These are phyloP conservation scores for Emmelina monodactyla DNA, from an alignment of 2,888 invertebrate genomes.

Conservation along the genomic window DNA sequence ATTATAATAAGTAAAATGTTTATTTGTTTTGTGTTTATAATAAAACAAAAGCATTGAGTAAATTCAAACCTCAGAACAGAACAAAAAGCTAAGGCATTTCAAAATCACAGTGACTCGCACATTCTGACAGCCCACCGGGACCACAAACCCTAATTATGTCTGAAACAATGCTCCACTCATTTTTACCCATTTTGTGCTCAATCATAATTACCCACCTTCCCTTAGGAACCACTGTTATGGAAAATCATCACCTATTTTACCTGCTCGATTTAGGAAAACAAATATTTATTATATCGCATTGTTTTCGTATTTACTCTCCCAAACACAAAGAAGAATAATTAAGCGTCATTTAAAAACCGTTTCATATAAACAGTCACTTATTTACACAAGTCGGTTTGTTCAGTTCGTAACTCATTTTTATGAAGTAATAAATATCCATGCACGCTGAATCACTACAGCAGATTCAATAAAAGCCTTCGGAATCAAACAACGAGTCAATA, in stretches of 20 bases:
- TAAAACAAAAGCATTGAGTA: too few species aligned
- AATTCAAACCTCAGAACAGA: too few species aligned
- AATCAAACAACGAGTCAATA: conserved; percentile 61
- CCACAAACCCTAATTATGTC: conserved; percentile 62
- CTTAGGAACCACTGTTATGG: conserved; percentile 45
- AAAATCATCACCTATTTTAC: conserved; percentile 40
- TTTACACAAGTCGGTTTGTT: too few species aligned
- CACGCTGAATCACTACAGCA: conserved; percentile 24
- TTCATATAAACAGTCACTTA: too few species aligned
- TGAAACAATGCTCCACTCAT: conserved; percentile 58
- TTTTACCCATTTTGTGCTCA: conserved; percentile 64
- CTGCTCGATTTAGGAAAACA: conserved; percentile 26
- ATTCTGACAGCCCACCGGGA: conserved; percentile 36
- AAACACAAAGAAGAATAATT: too few species aligned
- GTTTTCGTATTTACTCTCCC: too few species aligned
- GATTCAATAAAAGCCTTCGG: conserved; percentile 42
- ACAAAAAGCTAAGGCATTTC: conserved; percentile 10
- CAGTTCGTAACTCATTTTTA: not conserved
- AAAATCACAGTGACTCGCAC: conserved; percentile 40
- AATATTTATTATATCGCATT: conserved; percentile 31
- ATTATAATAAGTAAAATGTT: too few species aligned
- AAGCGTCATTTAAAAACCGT: too few species aligned
- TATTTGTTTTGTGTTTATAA: too few species aligned
- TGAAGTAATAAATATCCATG: not conserved
- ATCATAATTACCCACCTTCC: conserved; percentile 59